Evolutionary conservation across 2,797 vertebrate genomes (phyloP).

Genomic region (Dryobates pubescens): DNA sequence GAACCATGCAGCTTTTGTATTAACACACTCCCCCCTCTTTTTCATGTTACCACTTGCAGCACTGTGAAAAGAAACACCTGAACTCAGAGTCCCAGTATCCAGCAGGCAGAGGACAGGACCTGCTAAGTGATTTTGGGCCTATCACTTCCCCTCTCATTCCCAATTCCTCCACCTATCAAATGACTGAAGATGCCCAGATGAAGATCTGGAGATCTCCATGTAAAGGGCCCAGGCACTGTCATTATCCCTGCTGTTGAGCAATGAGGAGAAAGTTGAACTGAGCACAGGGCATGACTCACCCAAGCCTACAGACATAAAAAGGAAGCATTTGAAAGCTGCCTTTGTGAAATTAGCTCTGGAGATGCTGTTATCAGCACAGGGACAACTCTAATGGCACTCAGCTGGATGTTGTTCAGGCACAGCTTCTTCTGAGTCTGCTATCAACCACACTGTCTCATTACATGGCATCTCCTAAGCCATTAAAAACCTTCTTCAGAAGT

Average conservation of each 20-base stretch:
- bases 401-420: not conserved
- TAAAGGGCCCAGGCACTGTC: not conserved
- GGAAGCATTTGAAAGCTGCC: constrained; percentile 37
- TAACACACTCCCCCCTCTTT: rapidly evolving
- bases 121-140: not conserved
- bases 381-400: not conserved
- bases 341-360: constrained; percentile 19
- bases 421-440: not conserved
- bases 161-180: not conserved
- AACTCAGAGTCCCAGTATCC: not conserved
- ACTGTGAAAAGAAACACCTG: not conserved
- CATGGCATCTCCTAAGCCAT: not conserved
- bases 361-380: not conserved
- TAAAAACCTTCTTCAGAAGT: not conserved
- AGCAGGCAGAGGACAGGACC: not conserved
- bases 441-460: not conserved
- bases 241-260: constrained; percentile 35
- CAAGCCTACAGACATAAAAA: constrained; percentile 34
- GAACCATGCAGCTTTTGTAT: not conserved
- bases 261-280: constrained; percentile 54
- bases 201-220: not conserved
- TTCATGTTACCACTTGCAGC: not conserved
- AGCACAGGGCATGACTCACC: constrained; percentile 42
- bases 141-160: not conserved
- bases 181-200: not conserved